Base-by-base conservation (phyloP, 1,140 invertebrate species). In the Drosophila lini region DNA sequence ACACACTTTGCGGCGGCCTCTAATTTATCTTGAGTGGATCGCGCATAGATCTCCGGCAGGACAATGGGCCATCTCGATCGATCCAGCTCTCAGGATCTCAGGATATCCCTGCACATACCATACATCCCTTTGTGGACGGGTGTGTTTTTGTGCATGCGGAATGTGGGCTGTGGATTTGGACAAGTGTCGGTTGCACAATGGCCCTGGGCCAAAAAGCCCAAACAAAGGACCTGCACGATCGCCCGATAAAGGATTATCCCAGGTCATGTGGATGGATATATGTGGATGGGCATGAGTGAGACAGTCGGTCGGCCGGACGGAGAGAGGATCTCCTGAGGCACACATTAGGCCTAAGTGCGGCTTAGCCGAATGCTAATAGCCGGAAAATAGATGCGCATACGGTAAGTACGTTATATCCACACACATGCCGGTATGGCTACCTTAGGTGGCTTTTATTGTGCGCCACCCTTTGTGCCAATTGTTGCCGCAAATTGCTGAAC, bases 1-100 rank as follows among this genome's bases (percentile, higher is more conserved):
- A 89, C 80, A 86, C 78, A 79, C 86, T 82, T 89, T 82, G 83
- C 80, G 80, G 77, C 68, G 77, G 74, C 58, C 62, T 84, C 62
- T 84, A 88, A 89, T 84, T 84, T 89, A 88, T 88, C 77, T 78
- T 89, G 84, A 88, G 84, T 88, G 80, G 84, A 88, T 88, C 84
- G 74, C 73, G 53, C 15, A 59, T 32, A 36, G 53, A 64, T 45
- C 52, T 34, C 52, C 59, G 57, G 62, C 42, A 53, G 50, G 36
- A 84, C 81, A 59, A 64, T 74, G 59, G 52, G 28, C 48, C 47
- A 45, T 28, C 22, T 34, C 22, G 74, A 81, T 74, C 79, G 64
- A 65, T 31, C 48, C 55, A 40, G 61, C 45, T 62, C 22, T 2
- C 63, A 41, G 36, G 64, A 78, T 74, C 59, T 22, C 22, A 22